A percentile compares a stretch with the other conserved stretches of the same genome.
Evolutionary conservation across 2,888 invertebrate species (phyloP).

Genomic region (Candidula unifasciata): DNA sequence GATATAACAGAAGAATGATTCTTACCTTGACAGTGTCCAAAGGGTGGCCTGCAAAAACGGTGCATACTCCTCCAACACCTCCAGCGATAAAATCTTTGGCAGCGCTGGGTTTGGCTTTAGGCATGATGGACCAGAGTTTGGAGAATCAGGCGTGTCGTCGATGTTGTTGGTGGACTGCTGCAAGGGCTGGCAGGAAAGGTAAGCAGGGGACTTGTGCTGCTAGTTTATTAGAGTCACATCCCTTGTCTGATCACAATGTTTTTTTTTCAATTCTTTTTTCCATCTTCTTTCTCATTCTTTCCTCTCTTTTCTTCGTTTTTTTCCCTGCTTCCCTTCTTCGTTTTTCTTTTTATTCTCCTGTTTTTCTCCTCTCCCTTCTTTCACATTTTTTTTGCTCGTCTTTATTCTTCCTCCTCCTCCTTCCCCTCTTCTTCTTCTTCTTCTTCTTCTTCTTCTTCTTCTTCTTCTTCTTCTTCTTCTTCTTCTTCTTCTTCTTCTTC

Average conservation of each 20-base stretch:
- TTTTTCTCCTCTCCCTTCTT: neutral
- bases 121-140: conserved; percentile 47
- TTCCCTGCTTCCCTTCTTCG: neutral
- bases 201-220: neutral
- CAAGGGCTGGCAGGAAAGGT: neutral
- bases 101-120: conserved; percentile 82
- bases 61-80: conserved; percentile 96
- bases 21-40: conserved; percentile 89
- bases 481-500: too few relatives aligned
- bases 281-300: neutral
- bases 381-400: too few relatives aligned
- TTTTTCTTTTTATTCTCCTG: too few relatives aligned
- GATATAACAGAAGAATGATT: neutral
- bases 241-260: neutral
- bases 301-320: neutral
- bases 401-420: neutral
- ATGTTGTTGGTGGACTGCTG: too few relatives aligned
- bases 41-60: conserved; percentile 96
- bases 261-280: neutral
- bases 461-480: neutral
- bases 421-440: too few relatives aligned
- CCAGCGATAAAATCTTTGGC: conserved; percentile 96
- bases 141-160: neutral
- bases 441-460: neutral
- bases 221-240: neutral